A percentile compares a stretch with the other conserved stretches of the same genome.
Evolutionary conservation across 1,140 invertebrate species (phyloP).

Genomic region (Drosophila punjabiensis): DNA sequence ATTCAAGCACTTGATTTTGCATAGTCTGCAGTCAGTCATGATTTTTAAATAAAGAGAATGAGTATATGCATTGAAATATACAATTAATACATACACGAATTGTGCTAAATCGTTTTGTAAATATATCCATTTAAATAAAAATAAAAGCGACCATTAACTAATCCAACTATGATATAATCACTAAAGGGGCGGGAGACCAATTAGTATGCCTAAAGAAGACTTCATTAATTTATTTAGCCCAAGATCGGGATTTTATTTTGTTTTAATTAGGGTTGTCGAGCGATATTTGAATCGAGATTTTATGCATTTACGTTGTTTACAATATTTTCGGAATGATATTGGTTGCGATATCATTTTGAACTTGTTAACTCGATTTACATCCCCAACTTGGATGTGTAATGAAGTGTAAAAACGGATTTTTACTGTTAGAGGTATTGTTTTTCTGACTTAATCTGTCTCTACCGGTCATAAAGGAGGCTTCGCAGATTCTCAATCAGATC

Average conservation of each 20-base stretch:
- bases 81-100: conserved; percentile 39
- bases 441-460: too few relatives aligned
- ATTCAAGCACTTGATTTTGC: conserved; percentile 54
- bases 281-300: too few relatives aligned
- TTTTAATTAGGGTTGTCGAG: too few relatives aligned
- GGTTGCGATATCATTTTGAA: too few relatives aligned
- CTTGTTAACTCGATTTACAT: too few relatives aligned
- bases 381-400: too few relatives aligned
- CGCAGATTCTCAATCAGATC: neutral
- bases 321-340: too few relatives aligned
- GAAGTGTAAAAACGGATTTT: too few relatives aligned
- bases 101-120: conserved; percentile 68
- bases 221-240: neutral
- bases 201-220: neutral
- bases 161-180: conserved; percentile 9
- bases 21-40: conserved; percentile 63
- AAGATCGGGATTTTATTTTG: neutral
- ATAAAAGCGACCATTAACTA: conserved; percentile 55
- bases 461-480: too few relatives aligned
- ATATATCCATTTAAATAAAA: conserved; percentile 60
- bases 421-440: too few relatives aligned
- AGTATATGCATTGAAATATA: conserved; percentile 21
- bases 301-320: too few relatives aligned
- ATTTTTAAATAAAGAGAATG: conserved; percentile 59
- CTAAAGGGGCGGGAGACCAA: neutral